Evolutionary conservation across 2,797 vertebrate genomes (phyloP).

Genomic region (Cyprinodon diabolis): DNA sequence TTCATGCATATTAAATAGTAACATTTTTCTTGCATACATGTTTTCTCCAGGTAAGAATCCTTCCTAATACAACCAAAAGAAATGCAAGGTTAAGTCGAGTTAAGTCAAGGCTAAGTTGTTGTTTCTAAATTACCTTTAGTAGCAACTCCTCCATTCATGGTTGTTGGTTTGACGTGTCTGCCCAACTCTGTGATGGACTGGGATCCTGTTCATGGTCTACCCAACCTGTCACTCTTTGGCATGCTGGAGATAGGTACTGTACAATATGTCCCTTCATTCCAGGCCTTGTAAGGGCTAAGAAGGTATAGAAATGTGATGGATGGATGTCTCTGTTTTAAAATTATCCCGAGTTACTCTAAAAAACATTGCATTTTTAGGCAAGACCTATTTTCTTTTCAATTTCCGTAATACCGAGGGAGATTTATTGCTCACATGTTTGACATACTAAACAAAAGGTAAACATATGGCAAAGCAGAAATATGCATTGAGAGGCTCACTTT

Average conservation of each 20-base stretch:
- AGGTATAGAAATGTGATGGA: not conserved
- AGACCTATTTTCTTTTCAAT: constrained; percentile 1
- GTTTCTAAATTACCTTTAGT: not conserved
- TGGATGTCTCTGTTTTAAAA: constrained; percentile 8
- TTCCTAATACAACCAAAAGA: too few species aligned
- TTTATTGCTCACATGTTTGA: not conserved
- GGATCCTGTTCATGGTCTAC: not conserved
- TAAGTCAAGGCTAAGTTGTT: not conserved
- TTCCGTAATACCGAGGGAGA: not conserved
- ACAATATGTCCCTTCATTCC: not conserved
- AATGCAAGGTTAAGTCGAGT: too few species aligned
- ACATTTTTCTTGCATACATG: too few species aligned
- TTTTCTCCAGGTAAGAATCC: too few species aligned
- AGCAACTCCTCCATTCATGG: not conserved
- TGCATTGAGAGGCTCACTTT: constrained; percentile 10
- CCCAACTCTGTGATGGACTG: not conserved
- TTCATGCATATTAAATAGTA: too few species aligned
- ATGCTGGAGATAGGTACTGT: not conserved
- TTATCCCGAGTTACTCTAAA: constrained; percentile 8
- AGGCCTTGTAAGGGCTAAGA: not conserved
- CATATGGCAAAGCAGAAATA: constrained; percentile 1
- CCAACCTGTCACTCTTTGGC: not conserved
- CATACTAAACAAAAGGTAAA: constrained; percentile 8
- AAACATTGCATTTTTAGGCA: constrained; percentile 6
- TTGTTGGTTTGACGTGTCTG: not conserved